phyloP scores from a whole-genome alignment of 2,797 vertebrate species.

The Crocidura indochinensis region DNA sequence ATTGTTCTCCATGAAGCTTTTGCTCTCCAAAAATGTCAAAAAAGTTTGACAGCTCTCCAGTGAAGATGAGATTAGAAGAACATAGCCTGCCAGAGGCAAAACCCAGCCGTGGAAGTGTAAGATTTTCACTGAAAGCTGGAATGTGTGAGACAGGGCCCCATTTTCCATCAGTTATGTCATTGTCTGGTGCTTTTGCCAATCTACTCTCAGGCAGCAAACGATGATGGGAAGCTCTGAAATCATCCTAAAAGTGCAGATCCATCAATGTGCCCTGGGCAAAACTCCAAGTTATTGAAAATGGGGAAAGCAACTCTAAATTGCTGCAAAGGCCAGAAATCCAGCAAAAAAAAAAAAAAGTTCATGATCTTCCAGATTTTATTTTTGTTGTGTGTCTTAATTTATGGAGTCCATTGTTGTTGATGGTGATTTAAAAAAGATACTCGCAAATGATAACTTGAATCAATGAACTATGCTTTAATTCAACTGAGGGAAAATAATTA shows the following conservation, averaged over 20 bases:
- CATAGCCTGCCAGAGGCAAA: neutral
- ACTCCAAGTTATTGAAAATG: neutral
- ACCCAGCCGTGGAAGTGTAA: neutral
- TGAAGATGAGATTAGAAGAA: conserved; percentile 25
- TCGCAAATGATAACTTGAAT: neutral
- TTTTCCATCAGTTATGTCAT: neutral
- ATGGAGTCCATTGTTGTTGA: neutral
- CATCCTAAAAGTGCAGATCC: too few relatives aligned
- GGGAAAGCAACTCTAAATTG: neutral
- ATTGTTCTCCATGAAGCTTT: neutral
- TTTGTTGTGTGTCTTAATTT: conserved; percentile 8
- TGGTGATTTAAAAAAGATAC: neutral
- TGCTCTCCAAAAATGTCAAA: conserved; percentile 7
- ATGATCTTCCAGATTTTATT: neutral
- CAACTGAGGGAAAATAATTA: neutral
- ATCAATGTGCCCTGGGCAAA: neutral
- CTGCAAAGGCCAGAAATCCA: neutral
- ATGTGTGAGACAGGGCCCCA: neutral
- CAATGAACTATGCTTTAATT: neutral
- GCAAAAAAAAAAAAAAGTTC: neutral
- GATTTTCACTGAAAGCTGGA: neutral
- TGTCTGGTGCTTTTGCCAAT: neutral
- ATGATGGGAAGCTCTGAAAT: too few relatives aligned
- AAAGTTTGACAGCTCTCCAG: neutral
- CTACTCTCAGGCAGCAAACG: neutral